Base-by-base conservation (phyloP, 2,888 invertebrate species). In the Pycnomerus fuliginosus region DNA sequence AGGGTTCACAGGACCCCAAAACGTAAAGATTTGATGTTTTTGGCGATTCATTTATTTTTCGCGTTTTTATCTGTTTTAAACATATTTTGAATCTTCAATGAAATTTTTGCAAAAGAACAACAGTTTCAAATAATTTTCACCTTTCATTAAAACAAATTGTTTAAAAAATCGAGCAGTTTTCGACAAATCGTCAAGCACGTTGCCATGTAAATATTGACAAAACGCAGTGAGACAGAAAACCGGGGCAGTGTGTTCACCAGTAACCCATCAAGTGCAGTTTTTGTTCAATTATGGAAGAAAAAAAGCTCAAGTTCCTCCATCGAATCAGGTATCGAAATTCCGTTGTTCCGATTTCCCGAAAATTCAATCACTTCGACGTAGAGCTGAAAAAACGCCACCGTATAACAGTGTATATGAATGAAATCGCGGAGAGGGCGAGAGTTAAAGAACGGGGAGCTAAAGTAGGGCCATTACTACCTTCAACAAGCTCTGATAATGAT, bases 121-220 rank as follows among this genome's bases (percentile, higher is more conserved):
- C n/a, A n/a, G n/a, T n/a, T n/a, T n/a, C n/a, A n/a, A n/a, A n/a
- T n/a, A n/a, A n/a, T n/a, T n/a, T n/a, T n/a, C n/a, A n/a, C n/a
- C n/a, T n/a, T n/a, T n/a, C n/a, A n/a, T n/a, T n/a, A n/a, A n/a
- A n/a, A n/a, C n/a, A n/a, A n/a, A n/a, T n/a, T n/a, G n/a, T n/a
- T n/a, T n/a, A n/a, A n/a, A n/a, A n/a, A n/a, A n/a, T n/a, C n/a
- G n/a, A n/a, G n/a, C n/a, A n/a, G n/a, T n/a, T n/a, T n/a, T n/a
- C n/a, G n/a, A n/a, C n/a, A n/a, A n/a, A n/a, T n/a, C 29, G 23
- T 15, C 1, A 22, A 14, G 29, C 11, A 14, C 22, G 48, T 48
- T 45, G 47, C 46, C 35, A 50, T 11, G 47, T 28, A 12, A 20
- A 23, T 48, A 50, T 50, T 37, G 50, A 50, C 39, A 37, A 42